Percentiles rank a stretch among this genome's conserved stretches.
These are phyloP conservation scores for Leucoma salicis DNA, from an alignment of 2,888 invertebrate genomes.

Conservation along the genomic window DNA sequence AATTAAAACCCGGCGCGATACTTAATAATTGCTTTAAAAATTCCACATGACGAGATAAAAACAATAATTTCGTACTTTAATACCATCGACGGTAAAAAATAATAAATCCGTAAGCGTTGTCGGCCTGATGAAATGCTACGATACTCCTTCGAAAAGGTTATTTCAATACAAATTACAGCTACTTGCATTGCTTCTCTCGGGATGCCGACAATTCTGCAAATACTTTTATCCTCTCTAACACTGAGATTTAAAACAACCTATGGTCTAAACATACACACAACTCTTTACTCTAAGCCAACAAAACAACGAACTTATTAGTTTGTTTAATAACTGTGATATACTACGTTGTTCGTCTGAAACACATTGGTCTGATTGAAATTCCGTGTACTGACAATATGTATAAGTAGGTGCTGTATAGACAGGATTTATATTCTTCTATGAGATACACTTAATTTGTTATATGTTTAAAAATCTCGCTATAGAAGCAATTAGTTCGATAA, in stretches of 20 bases:
- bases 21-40: constrained; percentile 80
- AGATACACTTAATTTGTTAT: constrained; percentile 63
- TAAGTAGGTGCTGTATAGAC: constrained; percentile 59
- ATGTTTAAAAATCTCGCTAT: constrained; percentile 61
- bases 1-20: constrained; percentile 74
- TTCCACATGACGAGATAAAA: constrained; percentile 76
- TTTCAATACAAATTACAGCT: constrained; percentile 81
- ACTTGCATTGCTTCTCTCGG: constrained; percentile 72
- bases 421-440: constrained; percentile 66
- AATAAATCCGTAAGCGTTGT: constrained; percentile 70
- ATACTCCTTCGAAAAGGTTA: constrained; percentile 77
- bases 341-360: constrained; percentile 15
- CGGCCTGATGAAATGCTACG: constrained; percentile 73
- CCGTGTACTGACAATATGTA: constrained; percentile 77
- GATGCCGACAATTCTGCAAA: constrained; percentile 79
- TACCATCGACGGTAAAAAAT: constrained; percentile 72
- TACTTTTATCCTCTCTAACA: constrained; percentile 71
- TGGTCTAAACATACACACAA: constrained; percentile 12
- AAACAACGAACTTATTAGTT: constrained; percentile 18
- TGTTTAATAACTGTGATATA: constrained; percentile 13
- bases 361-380: constrained; percentile 74
- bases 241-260: constrained; percentile 36
- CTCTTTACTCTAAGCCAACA: constrained; percentile 20
- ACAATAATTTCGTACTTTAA: constrained; percentile 80
- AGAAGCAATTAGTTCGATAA: constrained; percentile 73